Percentiles rank a stretch among this genome's conserved stretches.
phyloP scores from a whole-genome alignment of 2,888 invertebrate species.

The Eremobia ochroleuca region DNA sequence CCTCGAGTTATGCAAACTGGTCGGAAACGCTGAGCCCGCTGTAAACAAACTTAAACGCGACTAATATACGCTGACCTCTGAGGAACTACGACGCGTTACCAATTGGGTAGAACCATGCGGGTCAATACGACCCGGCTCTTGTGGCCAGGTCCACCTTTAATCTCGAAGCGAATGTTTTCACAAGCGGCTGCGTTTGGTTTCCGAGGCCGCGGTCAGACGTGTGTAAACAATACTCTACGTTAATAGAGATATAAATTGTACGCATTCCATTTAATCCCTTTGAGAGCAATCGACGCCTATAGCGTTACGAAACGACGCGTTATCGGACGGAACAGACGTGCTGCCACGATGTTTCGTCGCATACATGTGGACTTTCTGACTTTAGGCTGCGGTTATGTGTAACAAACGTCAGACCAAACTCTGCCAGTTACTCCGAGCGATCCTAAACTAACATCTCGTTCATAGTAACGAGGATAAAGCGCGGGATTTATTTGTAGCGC shows the following conservation, averaged over 20 bases:
- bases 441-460: slow-evolving; percentile 78
- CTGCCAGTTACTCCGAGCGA: slow-evolving; percentile 61
- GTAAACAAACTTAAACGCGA: slow-evolving; percentile 87
- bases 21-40: slow-evolving; percentile 88
- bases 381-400: slow-evolving; percentile 42
- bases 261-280: slow-evolving; percentile 88
- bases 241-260: slow-evolving; percentile 91
- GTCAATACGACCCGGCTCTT: slow-evolving; percentile 74
- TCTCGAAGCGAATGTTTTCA: slow-evolving; percentile 88
- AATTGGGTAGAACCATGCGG: slow-evolving; percentile 66
- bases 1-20: slow-evolving; percentile 90
- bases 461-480: slow-evolving; percentile 54
- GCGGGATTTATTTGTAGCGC: slow-evolving; percentile 59
- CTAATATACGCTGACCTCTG: slow-evolving; percentile 78
- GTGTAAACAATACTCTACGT: slow-evolving; percentile 89
- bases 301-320: slow-evolving; percentile 79
- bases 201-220: slow-evolving; percentile 84
- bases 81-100: slow-evolving; percentile 49
- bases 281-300: slow-evolving; percentile 83
- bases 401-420: slow-evolving; percentile 75
- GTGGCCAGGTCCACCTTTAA: slow-evolving; percentile 87
- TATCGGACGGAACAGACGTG: slow-evolving; percentile 81
- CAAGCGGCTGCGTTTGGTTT: slow-evolving; percentile 85
- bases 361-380: slow-evolving; percentile 69
- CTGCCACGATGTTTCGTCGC: slow-evolving; percentile 62